Percentiles rank a stretch among this genome's conserved stretches.
Evolutionary conservation across 2,797 vertebrate genomes (phyloP).

Genomic region (Scarus forsteni): DNA sequence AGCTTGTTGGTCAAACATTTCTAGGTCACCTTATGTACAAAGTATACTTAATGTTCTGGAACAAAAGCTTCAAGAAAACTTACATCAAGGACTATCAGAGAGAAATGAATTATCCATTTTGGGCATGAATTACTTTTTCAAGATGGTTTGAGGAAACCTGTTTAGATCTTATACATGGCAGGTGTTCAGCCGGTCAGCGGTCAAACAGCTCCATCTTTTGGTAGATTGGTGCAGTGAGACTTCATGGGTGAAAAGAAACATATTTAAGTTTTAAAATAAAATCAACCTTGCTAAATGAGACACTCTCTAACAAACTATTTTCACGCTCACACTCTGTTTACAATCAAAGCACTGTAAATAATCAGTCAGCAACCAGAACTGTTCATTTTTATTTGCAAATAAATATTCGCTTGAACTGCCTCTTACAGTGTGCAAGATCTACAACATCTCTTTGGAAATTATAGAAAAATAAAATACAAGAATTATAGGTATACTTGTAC

Average conservation of each 20-base stretch:
- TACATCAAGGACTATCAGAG: not conserved
- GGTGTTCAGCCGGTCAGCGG: slow-evolving; percentile 8
- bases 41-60: not conserved
- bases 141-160: not conserved
- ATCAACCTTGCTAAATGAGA: not conserved
- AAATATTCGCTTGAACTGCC: slow-evolving; percentile 93
- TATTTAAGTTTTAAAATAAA: too few relatives aligned
- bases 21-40: not conserved
- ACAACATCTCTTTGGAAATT: slow-evolving; percentile 97
- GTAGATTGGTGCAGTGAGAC: not conserved
- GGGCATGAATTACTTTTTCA: not conserved
- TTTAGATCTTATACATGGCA: not conserved
- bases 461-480: slow-evolving; percentile 99
- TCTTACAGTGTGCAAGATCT: slow-evolving; percentile 94
- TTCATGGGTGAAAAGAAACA: not conserved
- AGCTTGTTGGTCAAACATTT: not conserved
- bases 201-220: slow-evolving; percentile 69
- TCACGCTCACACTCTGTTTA: not conserved
- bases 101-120: not conserved
- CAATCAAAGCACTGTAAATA: slow-evolving; percentile 44
- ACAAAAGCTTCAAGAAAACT: not conserved
- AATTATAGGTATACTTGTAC: slow-evolving; percentile 96
- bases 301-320: not conserved
- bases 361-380: slow-evolving; percentile 87
- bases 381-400: slow-evolving; percentile 96